Evolutionary conservation across 2,888 invertebrate species (phyloP), one percentile per base, ranked within the genome.

Genomic region (Dynastes hyllus): DNA sequence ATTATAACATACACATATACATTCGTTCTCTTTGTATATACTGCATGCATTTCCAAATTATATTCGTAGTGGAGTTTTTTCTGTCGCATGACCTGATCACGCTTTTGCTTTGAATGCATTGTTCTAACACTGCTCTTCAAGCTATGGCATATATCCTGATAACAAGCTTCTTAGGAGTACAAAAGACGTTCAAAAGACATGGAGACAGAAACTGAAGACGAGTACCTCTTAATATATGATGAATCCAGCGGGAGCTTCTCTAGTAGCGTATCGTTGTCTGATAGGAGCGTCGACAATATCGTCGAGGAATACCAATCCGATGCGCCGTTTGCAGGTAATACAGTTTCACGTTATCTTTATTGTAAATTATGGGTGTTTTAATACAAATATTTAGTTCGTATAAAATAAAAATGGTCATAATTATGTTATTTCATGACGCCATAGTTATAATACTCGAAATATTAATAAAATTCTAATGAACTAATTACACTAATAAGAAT

Each of bases 221-320:
- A 89, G 79, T 89, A 88, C 85, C 83, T 92, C 84, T 89, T 91
- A 84, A 91, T 91, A 86, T 90, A 89, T 76, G 91, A 91, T 82
- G 91, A 91, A 70, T 94, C 94, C 83, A 94, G 94, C 83, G 95
- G 95, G 71, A 95, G 95, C 8, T 92, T 96, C 78, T 92, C 92
- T 73, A 93, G 93, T 83, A 93, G 93, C 86, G 92, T 94, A 70
- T 94, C 94, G 2, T 90, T 93, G 70, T 93, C 93, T 79, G 94
- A 96, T 88, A 91, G 92, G 86, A 95, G 95, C 87, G 94, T 95
- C 83, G 96, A 96, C 89, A 94, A 94, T 90, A 93, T 93, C 85
- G 94, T 96, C 79, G 96, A 96, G 89, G 96, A 96, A 89, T 96
- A 93, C 88, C 93, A 95, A 82, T 94, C 95, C 80, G 96, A 97